phyloP scores from a whole-genome alignment of 2,797 vertebrate species.

The Sebastes trivittatus region DNA sequence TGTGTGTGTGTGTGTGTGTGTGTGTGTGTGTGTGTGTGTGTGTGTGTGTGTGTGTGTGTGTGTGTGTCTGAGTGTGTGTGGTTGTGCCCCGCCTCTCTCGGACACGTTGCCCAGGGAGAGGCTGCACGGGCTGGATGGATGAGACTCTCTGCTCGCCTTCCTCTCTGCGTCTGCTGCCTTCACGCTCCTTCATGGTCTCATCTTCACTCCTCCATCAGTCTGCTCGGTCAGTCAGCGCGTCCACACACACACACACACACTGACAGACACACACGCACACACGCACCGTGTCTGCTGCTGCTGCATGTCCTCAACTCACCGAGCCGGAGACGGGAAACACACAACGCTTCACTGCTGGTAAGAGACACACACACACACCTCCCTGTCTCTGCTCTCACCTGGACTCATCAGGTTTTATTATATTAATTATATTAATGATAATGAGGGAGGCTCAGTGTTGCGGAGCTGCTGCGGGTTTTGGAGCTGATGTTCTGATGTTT shows the following conservation, averaged over 20 bases:
- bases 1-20: neutral
- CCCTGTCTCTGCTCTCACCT: neutral
- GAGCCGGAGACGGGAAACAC: slow-evolving; percentile 14
- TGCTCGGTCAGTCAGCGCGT: slow-evolving; percentile 16
- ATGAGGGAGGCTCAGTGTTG: neutral
- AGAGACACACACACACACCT: slow-evolving; percentile 5
- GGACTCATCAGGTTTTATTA: neutral
- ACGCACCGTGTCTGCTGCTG: neutral
- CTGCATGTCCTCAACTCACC: slow-evolving; percentile 5
- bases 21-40: neutral
- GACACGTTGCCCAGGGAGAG: slow-evolving; percentile 76
- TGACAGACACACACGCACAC: too few relatives aligned
- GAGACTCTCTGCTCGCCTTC: neutral
- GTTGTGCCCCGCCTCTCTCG: slow-evolving; percentile 57
- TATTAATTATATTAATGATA: too few relatives aligned
- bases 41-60: neutral
- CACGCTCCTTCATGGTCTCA: neutral
- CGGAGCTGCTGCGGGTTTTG: neutral
- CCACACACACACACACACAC: neutral
- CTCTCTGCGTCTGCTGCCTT: neutral
- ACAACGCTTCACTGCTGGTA: slow-evolving; percentile 17
- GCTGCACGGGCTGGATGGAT: slow-evolving; percentile 62
- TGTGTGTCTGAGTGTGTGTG: neutral
- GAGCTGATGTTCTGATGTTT: neutral
- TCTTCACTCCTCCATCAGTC: slow-evolving; percentile 21